Evolutionary conservation across 2,113 vertebrate species (phyloP).

Genomic region (Brachyistius frenatus): DNA sequence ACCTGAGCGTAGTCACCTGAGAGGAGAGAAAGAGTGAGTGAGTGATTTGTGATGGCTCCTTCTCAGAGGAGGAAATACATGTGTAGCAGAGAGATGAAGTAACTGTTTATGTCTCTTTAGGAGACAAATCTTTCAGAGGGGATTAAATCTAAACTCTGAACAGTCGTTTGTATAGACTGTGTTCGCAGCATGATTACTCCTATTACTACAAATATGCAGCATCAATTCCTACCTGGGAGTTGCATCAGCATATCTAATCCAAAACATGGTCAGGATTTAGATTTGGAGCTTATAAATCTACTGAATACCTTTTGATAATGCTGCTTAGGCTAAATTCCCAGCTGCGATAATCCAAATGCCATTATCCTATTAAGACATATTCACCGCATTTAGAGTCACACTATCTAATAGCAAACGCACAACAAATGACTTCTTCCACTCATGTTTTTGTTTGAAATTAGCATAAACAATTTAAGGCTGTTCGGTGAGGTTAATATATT

Average conservation of each 20-base stretch:
- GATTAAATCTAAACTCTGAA: constrained; percentile 62
- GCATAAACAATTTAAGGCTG: constrained; percentile 73
- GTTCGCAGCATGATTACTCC: constrained; percentile 57
- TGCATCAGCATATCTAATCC: constrained; percentile 76
- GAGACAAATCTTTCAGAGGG: constrained; percentile 33
- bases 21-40: constrained; percentile 15
- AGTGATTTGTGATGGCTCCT: constrained; percentile 6
- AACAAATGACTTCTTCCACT: constrained; percentile 46
- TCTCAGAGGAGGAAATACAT: constrained; percentile 29
- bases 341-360: constrained; percentile 75
- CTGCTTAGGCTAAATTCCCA: constrained; percentile 78
- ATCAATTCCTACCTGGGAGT: constrained; percentile 76
- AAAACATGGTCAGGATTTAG: constrained; percentile 78
- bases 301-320: constrained; percentile 80
- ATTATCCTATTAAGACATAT: constrained; percentile 80
- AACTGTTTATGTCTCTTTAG: constrained; percentile 33
- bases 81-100: constrained; percentile 23
- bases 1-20: constrained; percentile 94
- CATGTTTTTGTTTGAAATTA: constrained; percentile 62
- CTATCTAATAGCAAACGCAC: constrained; percentile 57
- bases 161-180: constrained; percentile 42
- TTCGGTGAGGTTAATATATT: constrained; percentile 41
- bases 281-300: constrained; percentile 76
- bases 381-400: constrained; percentile 61
- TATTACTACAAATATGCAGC: constrained; percentile 57